Base-by-base conservation (phyloP, 2,888 invertebrate genomes). In the Masnerella sp. region DNA sequence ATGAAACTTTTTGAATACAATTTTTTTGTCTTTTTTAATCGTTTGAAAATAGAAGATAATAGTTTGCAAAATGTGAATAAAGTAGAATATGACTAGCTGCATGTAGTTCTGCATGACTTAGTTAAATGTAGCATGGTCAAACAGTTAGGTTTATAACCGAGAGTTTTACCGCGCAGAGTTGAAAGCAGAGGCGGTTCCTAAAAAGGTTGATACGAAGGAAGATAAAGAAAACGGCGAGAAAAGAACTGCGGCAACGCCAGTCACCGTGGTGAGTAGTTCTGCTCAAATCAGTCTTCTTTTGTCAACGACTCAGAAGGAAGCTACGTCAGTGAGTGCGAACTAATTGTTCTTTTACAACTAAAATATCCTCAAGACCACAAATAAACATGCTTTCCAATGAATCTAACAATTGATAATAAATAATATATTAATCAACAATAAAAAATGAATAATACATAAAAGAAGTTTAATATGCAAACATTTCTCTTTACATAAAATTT, bases 141-240 rank as follows among this genome's bases (percentile, higher is more conserved):
- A 74, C 69, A 78, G 80, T 80, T 82, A 81, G 80, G 81, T 80
- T 81, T 82, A 81, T 83, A 85, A 85, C 82, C 77, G 79, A 82
- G 81, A 78, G 80, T 85, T 85, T 83, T 84, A 81, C 82, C 84
- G 83, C 80, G 82, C 83, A 87, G 87, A 87, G 76, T 68, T 82
- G 80, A 87, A 86, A 84, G 78, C 83, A 71, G 86, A 84, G 52
- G 79, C 82, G 71, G 81, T 80, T 77, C 75, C 82, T 75, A 86
- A 86, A 82, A 86, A 83, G 81, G 83, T 83, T 74, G 86, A 85
- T 77, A 80, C 81, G 77, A 85, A 84, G 69, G 85, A 86, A 80
- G 85, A 85, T 78, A 87, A 85, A 83, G 85, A 85, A 77, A 85
- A 85, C 79, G 86, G 86, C 76, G 85, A 81, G 76, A 82, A 82